Evolutionary conservation across 2,888 invertebrate species (phyloP).

Genomic region (Metellina segmentata): DNA sequence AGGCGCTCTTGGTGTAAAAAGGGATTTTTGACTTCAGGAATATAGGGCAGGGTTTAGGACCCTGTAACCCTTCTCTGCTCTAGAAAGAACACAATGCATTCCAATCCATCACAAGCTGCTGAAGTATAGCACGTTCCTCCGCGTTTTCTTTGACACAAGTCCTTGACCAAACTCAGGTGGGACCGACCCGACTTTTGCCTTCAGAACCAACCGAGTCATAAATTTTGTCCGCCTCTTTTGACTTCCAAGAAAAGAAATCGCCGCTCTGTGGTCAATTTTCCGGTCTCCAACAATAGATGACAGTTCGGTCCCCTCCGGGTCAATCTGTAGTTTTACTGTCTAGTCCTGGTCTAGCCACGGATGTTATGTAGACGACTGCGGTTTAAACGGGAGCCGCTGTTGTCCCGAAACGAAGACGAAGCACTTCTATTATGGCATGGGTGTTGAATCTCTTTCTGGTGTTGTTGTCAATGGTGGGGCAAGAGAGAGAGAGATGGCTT

Average conservation of each 20-base stretch:
- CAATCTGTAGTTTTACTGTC: constrained; percentile 42
- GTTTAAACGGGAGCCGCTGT: constrained; percentile 30
- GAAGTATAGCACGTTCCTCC: background rate
- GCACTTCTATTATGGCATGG: constrained; percentile 61
- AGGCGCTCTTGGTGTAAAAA: too few relatives aligned
- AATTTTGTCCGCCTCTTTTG: constrained; percentile 30
- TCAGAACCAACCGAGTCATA: constrained; percentile 8
- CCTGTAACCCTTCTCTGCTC: too few relatives aligned
- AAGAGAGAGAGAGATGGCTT: constrained; percentile 69
- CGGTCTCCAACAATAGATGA: constrained; percentile 16
- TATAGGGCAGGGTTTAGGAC: too few relatives aligned
- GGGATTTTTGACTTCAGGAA: too few relatives aligned
- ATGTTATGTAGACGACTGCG: constrained; percentile 14
- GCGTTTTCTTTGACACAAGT: background rate
- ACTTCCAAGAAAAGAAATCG: background rate
- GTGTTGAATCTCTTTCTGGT: constrained; percentile 47
- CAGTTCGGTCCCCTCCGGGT: constrained; percentile 7
- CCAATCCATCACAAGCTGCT: constrained; percentile 7
- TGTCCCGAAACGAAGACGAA: constrained; percentile 51
- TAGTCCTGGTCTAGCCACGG: constrained; percentile 4
- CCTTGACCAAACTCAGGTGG: background rate
- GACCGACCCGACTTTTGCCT: background rate
- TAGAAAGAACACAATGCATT: background rate
- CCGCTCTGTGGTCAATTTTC: background rate
- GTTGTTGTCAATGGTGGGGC: constrained; percentile 19